Evolutionary conservation across 2,797 vertebrate genomes (phyloP).

Genomic region (Petrocephalus schoutedeni): DNA sequence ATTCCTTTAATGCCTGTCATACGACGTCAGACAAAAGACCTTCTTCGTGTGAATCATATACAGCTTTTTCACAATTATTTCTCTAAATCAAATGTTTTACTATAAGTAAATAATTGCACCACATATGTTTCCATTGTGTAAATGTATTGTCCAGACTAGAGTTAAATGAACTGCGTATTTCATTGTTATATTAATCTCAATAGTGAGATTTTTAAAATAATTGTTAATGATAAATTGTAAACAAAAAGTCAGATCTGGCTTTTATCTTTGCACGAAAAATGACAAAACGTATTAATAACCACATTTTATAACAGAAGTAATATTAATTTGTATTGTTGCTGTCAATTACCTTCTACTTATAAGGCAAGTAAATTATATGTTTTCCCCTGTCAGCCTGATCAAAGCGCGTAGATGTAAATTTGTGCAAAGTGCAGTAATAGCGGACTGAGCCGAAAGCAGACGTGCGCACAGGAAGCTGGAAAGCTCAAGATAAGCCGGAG

Average conservation of each 20-base stretch:
- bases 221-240: not conserved
- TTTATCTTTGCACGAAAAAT: not conserved
- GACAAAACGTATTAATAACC: not conserved
- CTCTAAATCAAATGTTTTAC: not conserved
- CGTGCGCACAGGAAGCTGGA: not conserved
- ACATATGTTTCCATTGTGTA: not conserved
- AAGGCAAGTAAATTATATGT: not conserved
- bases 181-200: not conserved
- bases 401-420: not conserved
- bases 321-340: not conserved
- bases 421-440: not conserved
- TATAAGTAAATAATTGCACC: conserved; percentile 7
- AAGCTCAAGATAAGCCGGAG: not conserved
- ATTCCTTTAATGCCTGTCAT: conserved; percentile 54
- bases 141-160: not conserved
- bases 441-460: not conserved
- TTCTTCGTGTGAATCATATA: conserved; percentile 29
- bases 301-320: not conserved
- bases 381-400: not conserved
- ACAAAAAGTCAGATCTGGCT: not conserved
- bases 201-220: not conserved
- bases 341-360: not conserved
- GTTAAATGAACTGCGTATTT: not conserved
- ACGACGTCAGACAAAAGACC: conserved; percentile 57
- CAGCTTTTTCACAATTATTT: conserved; percentile 1